Evolutionary conservation across 2,888 invertebrate genomes (phyloP).

Genomic region (Chironomus riparius): DNA sequence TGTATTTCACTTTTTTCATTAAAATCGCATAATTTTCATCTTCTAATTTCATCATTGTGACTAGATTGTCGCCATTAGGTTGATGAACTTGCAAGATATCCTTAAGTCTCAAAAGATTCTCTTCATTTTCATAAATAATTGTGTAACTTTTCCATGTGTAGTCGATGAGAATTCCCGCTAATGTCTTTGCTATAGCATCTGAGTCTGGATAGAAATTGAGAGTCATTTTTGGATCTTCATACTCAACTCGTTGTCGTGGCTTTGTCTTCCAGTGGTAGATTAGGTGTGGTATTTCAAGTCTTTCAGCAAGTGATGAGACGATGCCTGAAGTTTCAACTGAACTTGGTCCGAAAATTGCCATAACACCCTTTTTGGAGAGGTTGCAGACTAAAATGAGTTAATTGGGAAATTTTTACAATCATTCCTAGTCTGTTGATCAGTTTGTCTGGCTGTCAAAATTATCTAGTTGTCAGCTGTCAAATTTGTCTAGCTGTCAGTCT

Average conservation of each 20-base stretch:
- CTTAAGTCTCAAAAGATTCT: slow-evolving; percentile 59
- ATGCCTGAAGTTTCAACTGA: slow-evolving; percentile 22
- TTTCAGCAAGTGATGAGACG: slow-evolving; percentile 45
- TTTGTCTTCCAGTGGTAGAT: slow-evolving; percentile 47
- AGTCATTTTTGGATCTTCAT: slow-evolving; percentile 43
- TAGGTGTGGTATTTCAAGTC: slow-evolving; percentile 50
- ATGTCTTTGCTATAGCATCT: slow-evolving; percentile 51
- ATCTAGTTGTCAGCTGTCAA: too few relatives aligned
- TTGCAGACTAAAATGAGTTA: slow-evolving; percentile 49
- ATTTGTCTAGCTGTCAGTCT: too few relatives aligned
- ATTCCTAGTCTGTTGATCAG: too few relatives aligned
- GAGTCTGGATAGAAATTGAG: slow-evolving; percentile 58
- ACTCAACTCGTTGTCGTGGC: not conserved
- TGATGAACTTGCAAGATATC: slow-evolving; percentile 60
- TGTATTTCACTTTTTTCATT: slow-evolving; percentile 59
- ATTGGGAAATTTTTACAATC: too few relatives aligned
- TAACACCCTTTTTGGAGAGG: slow-evolving; percentile 54
- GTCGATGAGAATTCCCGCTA: slow-evolving; percentile 55
- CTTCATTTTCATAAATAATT: slow-evolving; percentile 18
- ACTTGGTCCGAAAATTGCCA: slow-evolving; percentile 54
- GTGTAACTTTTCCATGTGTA: slow-evolving; percentile 67
- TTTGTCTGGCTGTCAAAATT: too few relatives aligned
- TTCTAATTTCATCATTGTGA: slow-evolving; percentile 53
- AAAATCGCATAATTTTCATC: slow-evolving; percentile 46
- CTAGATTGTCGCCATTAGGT: slow-evolving; percentile 48